Evolutionary conservation across 2,797 vertebrate genomes (phyloP).

Genomic region (Heterohyrax brucei): DNA sequence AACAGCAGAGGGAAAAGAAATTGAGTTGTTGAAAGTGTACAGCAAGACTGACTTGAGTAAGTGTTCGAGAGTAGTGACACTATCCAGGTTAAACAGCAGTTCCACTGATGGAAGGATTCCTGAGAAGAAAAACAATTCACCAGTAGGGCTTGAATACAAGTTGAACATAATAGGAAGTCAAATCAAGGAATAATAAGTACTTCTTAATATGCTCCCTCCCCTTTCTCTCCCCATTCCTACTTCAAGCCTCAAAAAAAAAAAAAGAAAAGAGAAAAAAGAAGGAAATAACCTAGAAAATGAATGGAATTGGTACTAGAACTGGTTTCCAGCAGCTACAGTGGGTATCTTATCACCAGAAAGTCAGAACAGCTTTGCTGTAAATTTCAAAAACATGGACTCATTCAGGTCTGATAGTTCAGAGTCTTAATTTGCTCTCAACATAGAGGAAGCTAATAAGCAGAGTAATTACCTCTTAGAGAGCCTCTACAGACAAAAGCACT

Average conservation of each 20-base stretch:
- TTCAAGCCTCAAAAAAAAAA: constrained; percentile 12
- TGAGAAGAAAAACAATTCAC: constrained; percentile 84
- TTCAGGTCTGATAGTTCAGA: not conserved
- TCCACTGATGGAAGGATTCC: constrained; percentile 89
- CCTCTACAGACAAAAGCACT: not conserved
- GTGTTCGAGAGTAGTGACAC: constrained; percentile 93
- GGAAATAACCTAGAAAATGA: not conserved
- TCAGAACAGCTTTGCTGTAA: not conserved
- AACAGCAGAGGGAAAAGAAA: constrained; percentile 83
- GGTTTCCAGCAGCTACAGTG: not conserved
- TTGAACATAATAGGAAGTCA: not conserved
- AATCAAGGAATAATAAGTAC: not conserved
- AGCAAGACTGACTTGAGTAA: constrained; percentile 96
- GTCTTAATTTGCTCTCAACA: constrained; percentile 26
- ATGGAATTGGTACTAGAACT: not conserved
- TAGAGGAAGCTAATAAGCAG: not conserved
- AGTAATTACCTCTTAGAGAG: not conserved
- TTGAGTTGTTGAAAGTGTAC: constrained; percentile 91
- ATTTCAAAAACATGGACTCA: not conserved
- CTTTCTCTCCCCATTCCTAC: not conserved
- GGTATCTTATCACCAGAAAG: not conserved
- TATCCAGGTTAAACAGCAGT: constrained; percentile 95
- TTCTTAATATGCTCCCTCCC: not conserved
- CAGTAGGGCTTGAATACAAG: not conserved
- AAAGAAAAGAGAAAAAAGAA: not conserved